A percentile compares a stretch with the other conserved stretches of the same genome.
Conservation (phyloP, 2,888 invertebrate genomes). For the Dysmachus trigonus region DNA sequence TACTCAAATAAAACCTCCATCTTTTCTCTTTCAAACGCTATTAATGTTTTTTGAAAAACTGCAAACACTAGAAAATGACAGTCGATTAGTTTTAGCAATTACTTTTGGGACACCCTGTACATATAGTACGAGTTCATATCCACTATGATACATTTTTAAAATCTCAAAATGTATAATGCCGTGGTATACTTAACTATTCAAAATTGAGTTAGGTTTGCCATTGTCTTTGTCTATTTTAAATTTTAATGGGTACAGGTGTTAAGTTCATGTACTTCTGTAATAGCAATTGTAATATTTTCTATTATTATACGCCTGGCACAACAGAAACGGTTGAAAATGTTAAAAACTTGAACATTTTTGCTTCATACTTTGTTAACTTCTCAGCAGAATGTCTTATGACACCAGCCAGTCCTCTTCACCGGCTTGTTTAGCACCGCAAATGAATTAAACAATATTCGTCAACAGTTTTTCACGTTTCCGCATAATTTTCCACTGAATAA, state of each 20-base stretch:
- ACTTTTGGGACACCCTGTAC: too few relatives aligned
- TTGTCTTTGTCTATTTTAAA: too few relatives aligned
- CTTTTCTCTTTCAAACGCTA: too few relatives aligned
- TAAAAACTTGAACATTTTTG: neutral
- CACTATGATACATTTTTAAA: too few relatives aligned
- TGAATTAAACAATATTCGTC: conserved; percentile 17
- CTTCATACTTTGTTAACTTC: neutral
- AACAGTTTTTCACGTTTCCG: conserved; percentile 22
- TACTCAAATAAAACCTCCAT: too few relatives aligned
- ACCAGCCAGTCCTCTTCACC: neutral
- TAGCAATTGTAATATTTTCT: neutral
- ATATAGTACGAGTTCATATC: too few relatives aligned
- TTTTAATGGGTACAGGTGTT: neutral
- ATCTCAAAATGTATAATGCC: too few relatives aligned
- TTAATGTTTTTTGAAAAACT: too few relatives aligned
- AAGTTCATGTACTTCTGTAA: neutral
- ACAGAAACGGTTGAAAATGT: neutral
- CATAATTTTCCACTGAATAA: conserved; percentile 31
- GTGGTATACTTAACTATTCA: too few relatives aligned
- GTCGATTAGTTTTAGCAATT: too few relatives aligned
- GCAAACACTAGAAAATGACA: too few relatives aligned
- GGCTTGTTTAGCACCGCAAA: neutral
- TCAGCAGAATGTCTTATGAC: neutral
- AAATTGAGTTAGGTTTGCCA: too few relatives aligned
- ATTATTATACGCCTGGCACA: neutral